Evolutionary conservation across 2,888 invertebrate genomes (phyloP).

Genomic region (Drosophila anomalata): DNA sequence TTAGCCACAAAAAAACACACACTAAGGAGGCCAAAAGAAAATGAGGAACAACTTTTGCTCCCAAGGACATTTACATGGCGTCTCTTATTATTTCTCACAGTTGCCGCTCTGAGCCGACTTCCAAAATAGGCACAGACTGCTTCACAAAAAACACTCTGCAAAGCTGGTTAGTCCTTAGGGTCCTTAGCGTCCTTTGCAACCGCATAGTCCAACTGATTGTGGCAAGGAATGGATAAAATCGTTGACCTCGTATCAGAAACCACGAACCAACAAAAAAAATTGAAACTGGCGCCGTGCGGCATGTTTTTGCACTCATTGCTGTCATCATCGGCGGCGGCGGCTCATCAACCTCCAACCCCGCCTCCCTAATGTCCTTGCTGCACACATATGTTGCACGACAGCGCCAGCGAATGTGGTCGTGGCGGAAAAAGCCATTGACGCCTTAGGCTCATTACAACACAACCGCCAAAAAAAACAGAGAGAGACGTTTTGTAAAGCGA

Average conservation of each 20-base stretch:
- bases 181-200: constrained; percentile 2
- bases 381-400: constrained; percentile 72
- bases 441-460: constrained; percentile 62
- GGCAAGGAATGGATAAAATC: constrained; percentile 51
- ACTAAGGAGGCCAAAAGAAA: constrained; percentile 30
- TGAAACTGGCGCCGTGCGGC: constrained; percentile 21
- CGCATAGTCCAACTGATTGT: constrained; percentile 40
- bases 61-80: constrained; percentile 69
- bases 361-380: not conserved
- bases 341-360: constrained; percentile 32
- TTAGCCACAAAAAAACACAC: constrained; percentile 58
- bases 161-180: not conserved
- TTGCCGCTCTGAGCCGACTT: constrained; percentile 47
- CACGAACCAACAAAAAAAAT: constrained; percentile 3
- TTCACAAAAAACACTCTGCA: not conserved
- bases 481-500: constrained; percentile 17
- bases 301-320: constrained; percentile 25
- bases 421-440: constrained; percentile 50
- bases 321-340: constrained; percentile 34
- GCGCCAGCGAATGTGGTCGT: not conserved
- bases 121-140: constrained; percentile 44
- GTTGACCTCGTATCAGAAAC: constrained; percentile 34
- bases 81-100: constrained; percentile 73
- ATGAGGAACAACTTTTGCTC: constrained; percentile 57
- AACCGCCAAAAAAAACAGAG: constrained; percentile 15